These are phyloP conservation scores for Molorchus minor DNA, from an alignment of 2,888 invertebrate species.

Conservation along the genomic window DNA sequence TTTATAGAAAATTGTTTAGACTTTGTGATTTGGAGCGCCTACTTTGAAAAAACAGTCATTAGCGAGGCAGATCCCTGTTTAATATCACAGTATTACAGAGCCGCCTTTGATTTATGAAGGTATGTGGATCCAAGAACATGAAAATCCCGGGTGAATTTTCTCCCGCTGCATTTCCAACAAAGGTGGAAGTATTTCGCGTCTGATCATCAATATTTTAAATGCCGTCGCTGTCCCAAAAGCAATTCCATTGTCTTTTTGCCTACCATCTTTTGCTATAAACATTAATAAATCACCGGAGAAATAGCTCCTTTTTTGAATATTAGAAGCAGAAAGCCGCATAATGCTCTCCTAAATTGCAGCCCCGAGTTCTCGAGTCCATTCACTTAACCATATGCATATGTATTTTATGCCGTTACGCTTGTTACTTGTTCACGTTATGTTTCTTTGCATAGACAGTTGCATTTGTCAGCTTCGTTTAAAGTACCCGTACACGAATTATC, in stretches of 20 bases:
- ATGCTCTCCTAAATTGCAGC: background rate
- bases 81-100: slow-evolving; percentile 37
- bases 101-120: slow-evolving; percentile 43
- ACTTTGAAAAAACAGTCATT: slow-evolving; percentile 27
- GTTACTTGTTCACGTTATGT: too few relatives aligned
- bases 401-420: too few relatives aligned
- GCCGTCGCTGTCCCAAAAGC: slow-evolving; percentile 22
- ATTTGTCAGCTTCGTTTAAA: too few relatives aligned
- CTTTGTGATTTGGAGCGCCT: slow-evolving; percentile 18
- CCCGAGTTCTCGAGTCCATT: background rate
- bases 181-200: slow-evolving; percentile 39
- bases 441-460: too few relatives aligned
- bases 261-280: slow-evolving; percentile 7
- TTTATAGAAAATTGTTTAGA: slow-evolving; percentile 27
- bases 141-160: slow-evolving; percentile 40
- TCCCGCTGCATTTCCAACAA: slow-evolving; percentile 41
- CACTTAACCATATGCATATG: background rate
- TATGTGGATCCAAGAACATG: slow-evolving; percentile 28
- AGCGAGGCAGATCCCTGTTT: slow-evolving; percentile 29
- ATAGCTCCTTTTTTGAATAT: slow-evolving; percentile 9
- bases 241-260: slow-evolving; percentile 11
- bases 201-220: slow-evolving; percentile 44
- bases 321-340: background rate
- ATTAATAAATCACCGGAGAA: slow-evolving; percentile 10
- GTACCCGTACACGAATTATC: too few relatives aligned